These are phyloP conservation scores for Caenorhabditis briggsae DNA, from an alignment of 1,140 invertebrate genomes.

Conservation along the genomic window DNA sequence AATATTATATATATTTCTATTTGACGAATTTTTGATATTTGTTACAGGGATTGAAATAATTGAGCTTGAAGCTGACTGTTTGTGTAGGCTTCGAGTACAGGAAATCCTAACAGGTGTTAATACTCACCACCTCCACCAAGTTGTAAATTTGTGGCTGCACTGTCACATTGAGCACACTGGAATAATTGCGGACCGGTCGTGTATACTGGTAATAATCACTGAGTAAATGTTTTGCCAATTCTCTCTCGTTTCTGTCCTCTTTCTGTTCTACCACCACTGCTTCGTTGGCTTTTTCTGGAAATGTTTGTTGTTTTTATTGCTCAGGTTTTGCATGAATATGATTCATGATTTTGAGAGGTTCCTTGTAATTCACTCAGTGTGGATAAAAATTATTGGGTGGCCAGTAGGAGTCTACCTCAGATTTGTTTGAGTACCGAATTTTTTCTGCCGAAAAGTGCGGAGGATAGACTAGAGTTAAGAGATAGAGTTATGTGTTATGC, in stretches of 20 bases:
- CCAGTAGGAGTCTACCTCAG: not conserved
- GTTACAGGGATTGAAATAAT: too few relatives aligned
- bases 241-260: slow-evolving; percentile 27
- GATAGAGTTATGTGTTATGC: slow-evolving; percentile 22
- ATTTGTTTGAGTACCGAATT: slow-evolving; percentile 44
- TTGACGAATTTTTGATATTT: not conserved
- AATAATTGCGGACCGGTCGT: slow-evolving; percentile 42
- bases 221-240: slow-evolving; percentile 42
- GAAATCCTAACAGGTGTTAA: not conserved
- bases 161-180: slow-evolving; percentile 63
- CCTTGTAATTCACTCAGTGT: not conserved
- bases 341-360: slow-evolving; percentile 8
- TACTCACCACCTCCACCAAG: slow-evolving; percentile 59
- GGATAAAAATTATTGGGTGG: not conserved
- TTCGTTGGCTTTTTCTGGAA: slow-evolving; percentile 14
- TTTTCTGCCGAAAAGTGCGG: not conserved
- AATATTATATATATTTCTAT: too few relatives aligned
- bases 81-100: not conserved
- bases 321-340: too few relatives aligned
- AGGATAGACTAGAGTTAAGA: slow-evolving; percentile 22
- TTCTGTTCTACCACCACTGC: not conserved
- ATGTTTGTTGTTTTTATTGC: not conserved
- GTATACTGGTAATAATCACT: slow-evolving; percentile 47
- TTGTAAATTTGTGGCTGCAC: slow-evolving; percentile 62
- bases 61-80: too few relatives aligned